These are phyloP conservation scores for Typhlomys cinereus DNA, from an alignment of 2,113 vertebrate species.

Conservation along the genomic window DNA sequence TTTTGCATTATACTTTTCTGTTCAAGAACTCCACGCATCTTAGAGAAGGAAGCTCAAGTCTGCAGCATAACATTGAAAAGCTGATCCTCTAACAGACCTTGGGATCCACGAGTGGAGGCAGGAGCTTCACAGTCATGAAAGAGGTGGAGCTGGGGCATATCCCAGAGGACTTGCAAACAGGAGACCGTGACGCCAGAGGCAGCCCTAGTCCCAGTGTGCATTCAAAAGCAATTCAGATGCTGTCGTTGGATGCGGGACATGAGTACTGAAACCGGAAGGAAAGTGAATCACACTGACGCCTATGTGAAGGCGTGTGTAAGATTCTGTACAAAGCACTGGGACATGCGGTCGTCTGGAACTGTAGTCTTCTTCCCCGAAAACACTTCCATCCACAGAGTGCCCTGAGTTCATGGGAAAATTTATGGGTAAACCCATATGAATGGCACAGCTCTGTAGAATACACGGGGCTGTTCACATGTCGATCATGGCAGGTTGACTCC, in stretches of 20 bases:
- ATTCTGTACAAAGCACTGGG: neutral
- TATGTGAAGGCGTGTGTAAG: no score
- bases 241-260: neutral
- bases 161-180: neutral
- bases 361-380: neutral
- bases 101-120: neutral
- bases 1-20: slow-evolving; percentile 42
- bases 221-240: neutral
- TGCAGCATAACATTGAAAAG: slow-evolving; percentile 21
- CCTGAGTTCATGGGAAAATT: neutral
- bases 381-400: neutral
- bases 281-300: no score
- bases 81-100: slow-evolving; percentile 7
- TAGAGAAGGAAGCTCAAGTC: slow-evolving; percentile 20
- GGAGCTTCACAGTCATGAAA: neutral
- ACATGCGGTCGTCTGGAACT: neutral
- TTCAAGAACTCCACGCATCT: slow-evolving; percentile 31
- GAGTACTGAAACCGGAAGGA: neutral
- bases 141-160: neutral
- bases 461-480: neutral
- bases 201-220: neutral
- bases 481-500: neutral
- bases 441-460: neutral
- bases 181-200: neutral
- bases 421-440: neutral